Evolutionary conservation across 2,888 invertebrate genomes (phyloP), one percentile per base, ranked within the genome.

Genomic region (Ypsolopha sequella): DNA sequence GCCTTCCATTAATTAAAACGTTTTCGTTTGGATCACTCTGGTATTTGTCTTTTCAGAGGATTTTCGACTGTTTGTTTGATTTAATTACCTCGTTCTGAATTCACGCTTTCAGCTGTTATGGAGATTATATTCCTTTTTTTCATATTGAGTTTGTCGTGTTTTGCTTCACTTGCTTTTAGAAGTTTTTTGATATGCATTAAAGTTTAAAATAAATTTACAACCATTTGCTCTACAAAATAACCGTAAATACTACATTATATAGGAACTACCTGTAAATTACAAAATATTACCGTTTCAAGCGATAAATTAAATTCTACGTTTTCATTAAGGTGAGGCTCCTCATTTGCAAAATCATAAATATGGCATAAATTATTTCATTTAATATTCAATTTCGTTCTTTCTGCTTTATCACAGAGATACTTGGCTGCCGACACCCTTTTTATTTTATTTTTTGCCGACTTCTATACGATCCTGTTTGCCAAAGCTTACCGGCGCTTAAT

Each of bases 321-420:
- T 81, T 85, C 84, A 86, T 85, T 84, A 85, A 85, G 85, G 84
- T 85, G 76, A 79, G 80, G 65, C 71, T 78, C 78, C 79, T 80
- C 85, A 84, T 86, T 86, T 84, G 85, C 85, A 80, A 85, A 84
- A 85, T 86, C 76, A 86, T 87, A 86, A 86, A 87, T 86, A 85
- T 86, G 80, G 80, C 86, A 87, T 87, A 87, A 87, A 87, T 87
- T 87, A 87, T 87, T 87, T 87, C 87, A 87, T 87, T 87, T 87
- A 86, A 75, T 85, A 87, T 87, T 87, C 87, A 85, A 84, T 86
- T 86, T 77, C 64, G 76, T 85, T 86, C 82, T 84, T 85, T 82
- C 65, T 63, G 73, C 65, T 63, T 71, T 68, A 70, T 73, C 69
- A 24, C 24, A 24, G 63, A 66, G 47, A 70, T 76, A 79, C 24